Evolutionary conservation across 1,140 invertebrate genomes (phyloP).

Genomic region (Metopolophium dirhodum): DNA sequence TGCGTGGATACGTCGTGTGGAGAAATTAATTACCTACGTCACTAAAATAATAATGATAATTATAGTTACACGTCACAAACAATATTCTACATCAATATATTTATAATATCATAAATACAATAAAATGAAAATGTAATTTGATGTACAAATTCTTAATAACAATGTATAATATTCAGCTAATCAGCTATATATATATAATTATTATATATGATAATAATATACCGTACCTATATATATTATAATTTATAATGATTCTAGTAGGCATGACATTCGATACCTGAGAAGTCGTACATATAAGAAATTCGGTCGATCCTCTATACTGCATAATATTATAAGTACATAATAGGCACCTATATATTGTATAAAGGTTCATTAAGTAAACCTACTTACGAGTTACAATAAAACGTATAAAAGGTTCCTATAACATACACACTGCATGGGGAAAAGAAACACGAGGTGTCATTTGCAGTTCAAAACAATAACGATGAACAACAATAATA

Average conservation of each 20-base stretch:
- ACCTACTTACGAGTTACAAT: not conserved
- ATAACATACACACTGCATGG: not conserved
- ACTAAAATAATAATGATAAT: no score
- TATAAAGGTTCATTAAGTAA: not conserved
- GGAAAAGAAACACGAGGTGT: not conserved
- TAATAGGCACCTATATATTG: not conserved
- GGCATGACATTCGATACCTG: not conserved
- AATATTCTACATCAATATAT: no score
- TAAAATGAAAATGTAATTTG: no score
- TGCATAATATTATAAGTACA: constrained; percentile 5
- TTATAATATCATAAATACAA: no score
- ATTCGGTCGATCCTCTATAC: not conserved
- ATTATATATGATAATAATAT: no score
- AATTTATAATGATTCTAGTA: not conserved
- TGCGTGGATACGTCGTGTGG: no score
- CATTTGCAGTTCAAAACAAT: not conserved
- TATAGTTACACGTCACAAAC: no score
- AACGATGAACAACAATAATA: not conserved
- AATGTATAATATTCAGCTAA: no score
- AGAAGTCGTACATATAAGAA: constrained; percentile 8
- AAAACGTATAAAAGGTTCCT: not conserved
- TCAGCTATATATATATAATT: no score
- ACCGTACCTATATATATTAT: no score
- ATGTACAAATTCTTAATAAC: no score
- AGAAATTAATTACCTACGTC: no score